Base-by-base conservation (phyloP, 2,888 invertebrate genomes). In the Bellardia pandia region DNA sequence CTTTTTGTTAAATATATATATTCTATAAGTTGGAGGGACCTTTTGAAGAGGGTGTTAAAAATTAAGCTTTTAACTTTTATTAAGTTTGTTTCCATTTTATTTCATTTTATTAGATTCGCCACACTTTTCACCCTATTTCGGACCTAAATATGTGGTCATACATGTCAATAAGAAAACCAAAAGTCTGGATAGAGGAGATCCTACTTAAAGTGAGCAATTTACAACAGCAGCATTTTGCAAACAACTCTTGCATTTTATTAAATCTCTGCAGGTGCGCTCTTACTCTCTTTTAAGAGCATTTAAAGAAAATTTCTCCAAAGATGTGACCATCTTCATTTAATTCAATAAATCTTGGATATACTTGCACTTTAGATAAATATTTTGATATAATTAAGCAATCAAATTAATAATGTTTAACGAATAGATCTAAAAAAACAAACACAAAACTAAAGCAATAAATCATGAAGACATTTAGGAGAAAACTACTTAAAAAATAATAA, bases 51-150 rank as follows among this genome's bases (percentile, higher is more conserved):
- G 64, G 56, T 33, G 7, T 68, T 11, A 16, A 45, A 45, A 16
- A 81, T 14, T 2, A 58, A 51, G 58, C 58, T 66, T 23, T 37
- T 51, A 11, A 45, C 1, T 42, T 16, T 51, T 60, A 82, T 56
- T 37, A 23, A 69, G 45, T 53, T 45, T 64, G 30, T 76, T 45
- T 51, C 7, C 45, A 30, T 23, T 71, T 68, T 51, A 42, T 72
- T 77, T 85, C 6, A 68, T 62, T 37, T 48, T 33, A 76, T n/a
- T 40, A 86, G 88, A 79, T 71, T 71, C 89, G 81, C 58, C 90
- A 89, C 90, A 91, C 1, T 87, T 87, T 92, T 92, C 92, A 42
- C 92, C 92, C 58, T 92, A 92, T 89, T 92, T 92, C 88, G 92
- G 92, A 53, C 91, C 90, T 85, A 91, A 91, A 85, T 92, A 91